Percentiles rank a stretch among this genome's conserved stretches.
phyloP scores from a whole-genome alignment of 2,797 vertebrate species.

The Phrynocephalus guinanensis region DNA sequence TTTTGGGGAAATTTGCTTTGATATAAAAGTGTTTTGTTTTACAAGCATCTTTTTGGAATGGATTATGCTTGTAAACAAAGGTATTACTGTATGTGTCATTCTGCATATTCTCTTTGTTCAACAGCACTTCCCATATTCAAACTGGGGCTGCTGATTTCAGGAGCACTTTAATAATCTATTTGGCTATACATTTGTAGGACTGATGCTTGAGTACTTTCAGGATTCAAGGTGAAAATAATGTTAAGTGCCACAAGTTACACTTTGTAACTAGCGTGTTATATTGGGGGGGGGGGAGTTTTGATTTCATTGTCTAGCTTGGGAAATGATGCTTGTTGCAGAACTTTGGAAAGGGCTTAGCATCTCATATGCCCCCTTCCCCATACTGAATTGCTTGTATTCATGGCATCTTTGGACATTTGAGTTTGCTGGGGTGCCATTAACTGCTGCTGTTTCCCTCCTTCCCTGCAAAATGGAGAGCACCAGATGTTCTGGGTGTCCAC shows the following conservation, averaged over 20 bases:
- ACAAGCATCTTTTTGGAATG: too few species aligned
- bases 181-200: too few species aligned
- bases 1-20: too few species aligned
- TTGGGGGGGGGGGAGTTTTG: too few species aligned
- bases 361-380: neutral
- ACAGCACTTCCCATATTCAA: too few species aligned
- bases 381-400: neutral
- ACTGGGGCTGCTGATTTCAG: too few species aligned
- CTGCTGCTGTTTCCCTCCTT: neutral
- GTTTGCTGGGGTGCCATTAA: neutral
- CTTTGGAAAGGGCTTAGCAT: neutral
- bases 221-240: neutral
- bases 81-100: too few species aligned
- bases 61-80: too few species aligned
- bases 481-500: neutral
- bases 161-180: too few species aligned
- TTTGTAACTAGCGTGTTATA: neutral
- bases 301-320: neutral
- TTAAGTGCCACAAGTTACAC: neutral
- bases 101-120: too few species aligned
- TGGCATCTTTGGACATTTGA: neutral
- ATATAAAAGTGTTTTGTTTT: too few species aligned
- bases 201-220: too few species aligned
- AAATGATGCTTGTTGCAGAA: neutral
- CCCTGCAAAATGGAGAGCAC: neutral